These are phyloP conservation scores for Choloepus didactylus DNA, from an alignment of 2,797 vertebrate species.

Conservation along the genomic window DNA sequence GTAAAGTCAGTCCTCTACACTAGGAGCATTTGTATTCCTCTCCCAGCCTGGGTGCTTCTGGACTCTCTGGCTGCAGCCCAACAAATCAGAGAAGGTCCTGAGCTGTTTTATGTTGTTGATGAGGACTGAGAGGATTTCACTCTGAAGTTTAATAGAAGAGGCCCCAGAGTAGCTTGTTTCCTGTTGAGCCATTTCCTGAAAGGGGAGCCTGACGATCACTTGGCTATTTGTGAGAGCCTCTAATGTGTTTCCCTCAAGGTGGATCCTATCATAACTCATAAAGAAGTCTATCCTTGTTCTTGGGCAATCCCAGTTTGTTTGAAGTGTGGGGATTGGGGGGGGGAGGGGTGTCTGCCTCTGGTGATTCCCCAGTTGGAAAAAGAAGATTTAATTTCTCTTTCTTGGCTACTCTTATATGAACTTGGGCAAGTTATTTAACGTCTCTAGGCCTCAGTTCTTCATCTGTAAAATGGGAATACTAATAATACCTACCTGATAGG, in stretches of 20 bases:
- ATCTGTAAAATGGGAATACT: conserved; percentile 15
- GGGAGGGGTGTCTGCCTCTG: conserved; percentile 32
- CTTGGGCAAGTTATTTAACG: conserved; percentile 22
- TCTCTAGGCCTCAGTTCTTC: conserved; percentile 28
- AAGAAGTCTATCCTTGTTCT: conserved; percentile 47
- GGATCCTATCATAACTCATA: background rate
- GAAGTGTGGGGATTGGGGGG: background rate
- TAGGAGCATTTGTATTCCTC: background rate
- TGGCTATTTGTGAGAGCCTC: background rate
- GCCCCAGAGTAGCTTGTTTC: background rate
- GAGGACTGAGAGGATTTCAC: background rate
- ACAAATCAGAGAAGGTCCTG: background rate
- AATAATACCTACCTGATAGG: background rate
- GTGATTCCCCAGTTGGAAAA: background rate
- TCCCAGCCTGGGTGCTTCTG: background rate
- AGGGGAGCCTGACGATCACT: background rate
- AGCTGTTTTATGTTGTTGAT: conserved; percentile 47
- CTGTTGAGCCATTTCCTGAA: background rate
- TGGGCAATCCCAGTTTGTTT: background rate
- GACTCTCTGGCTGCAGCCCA: background rate
- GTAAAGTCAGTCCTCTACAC: background rate
- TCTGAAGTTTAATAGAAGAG: background rate
- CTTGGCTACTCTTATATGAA: background rate
- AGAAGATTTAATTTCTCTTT: conserved; percentile 15
- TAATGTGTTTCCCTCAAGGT: background rate